Evolutionary conservation across 2,888 invertebrate species (phyloP).

Genomic region (Plagodis pulveraria): DNA sequence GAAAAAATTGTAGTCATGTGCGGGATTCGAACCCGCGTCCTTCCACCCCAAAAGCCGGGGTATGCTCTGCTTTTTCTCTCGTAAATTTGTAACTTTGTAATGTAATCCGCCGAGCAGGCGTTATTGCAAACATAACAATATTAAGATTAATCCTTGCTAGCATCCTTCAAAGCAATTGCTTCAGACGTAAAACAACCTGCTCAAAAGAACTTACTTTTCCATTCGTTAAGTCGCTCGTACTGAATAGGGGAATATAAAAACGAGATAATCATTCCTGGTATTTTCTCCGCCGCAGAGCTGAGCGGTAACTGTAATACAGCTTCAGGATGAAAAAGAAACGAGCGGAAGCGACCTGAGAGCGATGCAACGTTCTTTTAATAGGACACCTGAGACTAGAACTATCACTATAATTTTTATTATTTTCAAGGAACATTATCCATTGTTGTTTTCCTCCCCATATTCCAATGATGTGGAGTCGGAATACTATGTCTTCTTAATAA

Average conservation of each 20-base stretch:
- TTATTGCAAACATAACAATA: too few species aligned
- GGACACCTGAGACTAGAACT: not conserved
- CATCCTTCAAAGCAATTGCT: too few species aligned
- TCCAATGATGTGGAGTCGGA: too few species aligned
- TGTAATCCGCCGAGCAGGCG: too few species aligned
- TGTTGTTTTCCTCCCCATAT: too few species aligned
- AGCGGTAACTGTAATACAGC: conserved; percentile 50
- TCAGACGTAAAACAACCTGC: conserved; percentile 9
- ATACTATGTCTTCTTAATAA: too few species aligned
- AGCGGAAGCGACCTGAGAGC: conserved; percentile 32
- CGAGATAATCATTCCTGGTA: conserved; percentile 56
- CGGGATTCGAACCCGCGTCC: too few species aligned
- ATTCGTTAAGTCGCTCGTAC: conserved; percentile 46
- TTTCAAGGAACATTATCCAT: conserved; percentile 6
- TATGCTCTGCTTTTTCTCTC: too few species aligned
- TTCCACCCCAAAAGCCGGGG: too few species aligned
- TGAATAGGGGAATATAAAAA: conserved; percentile 52
- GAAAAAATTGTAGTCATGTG: too few species aligned
- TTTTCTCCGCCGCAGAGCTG: conserved; percentile 43
- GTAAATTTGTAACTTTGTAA: too few species aligned
- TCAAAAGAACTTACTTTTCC: conserved; percentile 28
- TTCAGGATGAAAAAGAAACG: conserved; percentile 45
- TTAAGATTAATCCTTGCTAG: too few species aligned
- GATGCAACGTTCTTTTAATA: conserved; percentile 31
- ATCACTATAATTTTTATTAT: conserved; percentile 7